A percentile compares a stretch with the other conserved stretches of the same genome.
These are phyloP conservation scores for Drosophila grimshawi DNA, from an alignment of 1,140 invertebrate genomes.

Conservation along the genomic window DNA sequence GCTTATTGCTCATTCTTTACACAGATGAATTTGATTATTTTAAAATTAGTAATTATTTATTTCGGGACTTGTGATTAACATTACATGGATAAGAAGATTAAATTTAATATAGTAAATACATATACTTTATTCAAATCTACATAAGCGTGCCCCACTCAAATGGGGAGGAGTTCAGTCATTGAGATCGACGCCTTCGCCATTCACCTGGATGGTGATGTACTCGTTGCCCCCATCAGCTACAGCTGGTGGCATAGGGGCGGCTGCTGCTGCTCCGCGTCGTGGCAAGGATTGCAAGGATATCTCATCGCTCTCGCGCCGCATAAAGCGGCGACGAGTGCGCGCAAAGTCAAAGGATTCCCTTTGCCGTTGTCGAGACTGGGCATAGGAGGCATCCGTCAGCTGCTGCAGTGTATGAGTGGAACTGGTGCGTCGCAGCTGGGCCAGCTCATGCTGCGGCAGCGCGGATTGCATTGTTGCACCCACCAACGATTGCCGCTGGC, in stretches of 20 bases:
- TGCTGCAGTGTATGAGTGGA: constrained; percentile 59
- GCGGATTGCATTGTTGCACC: neutral
- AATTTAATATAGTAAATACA: constrained; percentile 4
- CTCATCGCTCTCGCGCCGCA: constrained; percentile 62
- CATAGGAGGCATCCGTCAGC: constrained; percentile 69
- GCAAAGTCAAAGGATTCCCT: constrained; percentile 67
- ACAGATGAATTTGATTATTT: too few relatives aligned
- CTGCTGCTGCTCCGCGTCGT: constrained; percentile 34
- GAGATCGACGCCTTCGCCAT: constrained; percentile 70
- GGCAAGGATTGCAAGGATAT: constrained; percentile 52
- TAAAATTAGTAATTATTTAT: neutral
- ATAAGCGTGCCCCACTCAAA: neutral
- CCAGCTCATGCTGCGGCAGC: constrained; percentile 3
- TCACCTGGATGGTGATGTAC: constrained; percentile 72
- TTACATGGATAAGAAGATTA: constrained; percentile 10
- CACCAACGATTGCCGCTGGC: constrained; percentile 49
- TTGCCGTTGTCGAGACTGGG: constrained; percentile 70
- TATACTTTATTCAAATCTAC: constrained; percentile 12
- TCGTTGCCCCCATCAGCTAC: constrained; percentile 36
- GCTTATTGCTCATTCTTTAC: too few relatives aligned
- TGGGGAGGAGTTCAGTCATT: constrained; percentile 47
- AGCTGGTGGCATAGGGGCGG: constrained; percentile 6
- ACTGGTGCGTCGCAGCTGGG: constrained; percentile 46
- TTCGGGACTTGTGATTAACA: neutral
- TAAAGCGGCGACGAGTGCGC: constrained; percentile 68